These are phyloP conservation scores for Volucella zonaria DNA, from an alignment of 2,888 invertebrate genomes.

Conservation along the genomic window DNA sequence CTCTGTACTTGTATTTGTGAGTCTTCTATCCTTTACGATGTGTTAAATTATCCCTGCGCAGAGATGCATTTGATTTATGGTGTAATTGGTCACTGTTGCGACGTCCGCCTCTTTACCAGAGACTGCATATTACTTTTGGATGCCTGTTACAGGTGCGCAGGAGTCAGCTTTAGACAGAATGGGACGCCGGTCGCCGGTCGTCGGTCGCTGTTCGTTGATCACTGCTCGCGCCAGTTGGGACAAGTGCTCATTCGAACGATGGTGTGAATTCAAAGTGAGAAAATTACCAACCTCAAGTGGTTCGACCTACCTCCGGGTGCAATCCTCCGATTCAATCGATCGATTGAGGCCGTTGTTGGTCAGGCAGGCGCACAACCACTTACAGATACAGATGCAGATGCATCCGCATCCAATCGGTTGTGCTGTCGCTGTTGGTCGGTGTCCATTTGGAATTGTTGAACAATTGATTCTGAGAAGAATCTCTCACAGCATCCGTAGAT, in stretches of 20 bases:
- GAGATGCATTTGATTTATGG: constrained; percentile 70
- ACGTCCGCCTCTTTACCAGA: not conserved
- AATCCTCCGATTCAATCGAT: constrained; percentile 52
- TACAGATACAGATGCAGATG: constrained; percentile 1
- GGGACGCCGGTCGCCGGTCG: constrained; percentile 14
- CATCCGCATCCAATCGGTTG: constrained; percentile 47
- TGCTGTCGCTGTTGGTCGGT: not conserved
- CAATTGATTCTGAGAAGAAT: constrained; percentile 73
- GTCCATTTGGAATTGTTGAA: constrained; percentile 65
- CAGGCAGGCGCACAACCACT: not conserved
- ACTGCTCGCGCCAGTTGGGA: too few relatives aligned
- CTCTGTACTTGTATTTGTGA: too few relatives aligned
- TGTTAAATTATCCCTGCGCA: constrained; percentile 67
- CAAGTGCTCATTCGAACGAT: constrained; percentile 9
- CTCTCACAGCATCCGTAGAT: constrained; percentile 45
- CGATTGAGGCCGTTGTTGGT: constrained; percentile 51
- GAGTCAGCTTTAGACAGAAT: not conserved
- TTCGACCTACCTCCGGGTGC: constrained; percentile 64
- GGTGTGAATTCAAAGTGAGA: constrained; percentile 68
- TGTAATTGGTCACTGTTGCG: constrained; percentile 66
- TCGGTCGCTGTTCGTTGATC: too few relatives aligned
- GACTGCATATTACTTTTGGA: constrained; percentile 38
- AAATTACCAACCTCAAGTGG: constrained; percentile 67
- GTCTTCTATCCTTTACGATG: constrained; percentile 41
- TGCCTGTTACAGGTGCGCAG: constrained; percentile 54